Evolutionary conservation across 2,888 invertebrate species (phyloP), one percentile per base, ranked within the genome.

Genomic region (Drosophila pseudotakahashii): DNA sequence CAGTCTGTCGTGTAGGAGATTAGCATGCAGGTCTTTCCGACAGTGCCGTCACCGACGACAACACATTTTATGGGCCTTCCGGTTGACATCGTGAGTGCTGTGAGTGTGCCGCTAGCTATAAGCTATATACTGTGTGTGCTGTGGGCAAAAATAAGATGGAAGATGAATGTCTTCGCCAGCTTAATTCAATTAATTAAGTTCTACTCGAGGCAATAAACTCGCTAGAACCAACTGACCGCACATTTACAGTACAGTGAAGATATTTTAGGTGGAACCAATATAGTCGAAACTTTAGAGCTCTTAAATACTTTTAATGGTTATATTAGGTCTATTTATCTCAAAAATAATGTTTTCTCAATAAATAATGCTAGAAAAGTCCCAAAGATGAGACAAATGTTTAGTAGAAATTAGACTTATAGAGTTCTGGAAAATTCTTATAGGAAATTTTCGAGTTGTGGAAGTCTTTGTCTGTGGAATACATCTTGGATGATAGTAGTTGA

Each of bases 1-100:
- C 96, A 96, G 90, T 97, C 97, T 79, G 97, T 97, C 44, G 97
- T 97, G 92, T 98, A 98, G 39, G 97, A 97, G 93, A 98, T 97
- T 92, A 98, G 93, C 96, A 98, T 96, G 93, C 97, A 98, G 60
- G 98, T 98, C 93, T 98, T 98, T 89, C 98, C 98, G 77, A 98
- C 98, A 54, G 97, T 97, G 87, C 97, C 98, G 93, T 98, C 98
- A 78, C 97, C 97, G 79, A 98, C 97, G 64, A 97, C 97, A 85
- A 97, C 97, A 94, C 97, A 97, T 92, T 97, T 97, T 91, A 97
- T 97, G 83, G 97, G 97, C 92, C 97, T 95, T 92, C 97, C 97
- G 92, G 96, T 97, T 94, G 98, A 98, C 96, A 98, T 98, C 90
- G 88, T 78, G 73, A 77, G 71, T 76, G 72, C 81, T 77, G 78